Base-by-base conservation (phyloP, 2,888 invertebrate genomes). In the Melolontha melolontha region DNA sequence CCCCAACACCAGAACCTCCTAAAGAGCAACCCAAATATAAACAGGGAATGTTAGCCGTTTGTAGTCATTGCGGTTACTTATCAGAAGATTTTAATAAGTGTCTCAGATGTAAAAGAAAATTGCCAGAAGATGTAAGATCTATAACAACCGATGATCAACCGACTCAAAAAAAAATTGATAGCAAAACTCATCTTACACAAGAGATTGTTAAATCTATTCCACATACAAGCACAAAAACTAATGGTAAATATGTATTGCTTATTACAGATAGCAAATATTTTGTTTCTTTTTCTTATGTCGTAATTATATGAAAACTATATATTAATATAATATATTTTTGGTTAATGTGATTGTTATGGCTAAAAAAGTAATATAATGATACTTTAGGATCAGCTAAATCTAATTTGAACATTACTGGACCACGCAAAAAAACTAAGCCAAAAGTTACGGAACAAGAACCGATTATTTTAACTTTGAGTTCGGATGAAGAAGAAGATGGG, bases 1-100 rank as follows among this genome's bases (percentile, higher is more conserved):
- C 85, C 8, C 83, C 84, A n/a, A 83, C 85, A 50, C 87, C 89
- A 2, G 88, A 89, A 69, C 86, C 87, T 1, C 86, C 87, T 34
- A 77, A 81, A 70, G 79, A 84, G 75, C 73, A 80, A 62, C 88
- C 91, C 4, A 89, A 89, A 74, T 87, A 86, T 71, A 86, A 92
- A 34, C 88, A 90, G 41, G 93, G 93, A 59, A 90, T 89, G 85
- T 83, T 91, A 73, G 93, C 93, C 6, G 87, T 95, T 1, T 96
- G 96, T 82, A 88, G 89, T 71, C 87, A 87, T 72, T 96, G 96
- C 81, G 95, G 95, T 14, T 90, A 91, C 78, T 87, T 90, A 51
- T 93, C 94, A 62, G 87, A 88, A 75, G 91, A 94, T 81, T 93
- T 94, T 80, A 91, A 89, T 75, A 89, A 88, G 70, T 96, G 96